These are phyloP conservation scores for Cabera pusaria DNA, from an alignment of 2,888 invertebrate genomes.

Conservation along the genomic window DNA sequence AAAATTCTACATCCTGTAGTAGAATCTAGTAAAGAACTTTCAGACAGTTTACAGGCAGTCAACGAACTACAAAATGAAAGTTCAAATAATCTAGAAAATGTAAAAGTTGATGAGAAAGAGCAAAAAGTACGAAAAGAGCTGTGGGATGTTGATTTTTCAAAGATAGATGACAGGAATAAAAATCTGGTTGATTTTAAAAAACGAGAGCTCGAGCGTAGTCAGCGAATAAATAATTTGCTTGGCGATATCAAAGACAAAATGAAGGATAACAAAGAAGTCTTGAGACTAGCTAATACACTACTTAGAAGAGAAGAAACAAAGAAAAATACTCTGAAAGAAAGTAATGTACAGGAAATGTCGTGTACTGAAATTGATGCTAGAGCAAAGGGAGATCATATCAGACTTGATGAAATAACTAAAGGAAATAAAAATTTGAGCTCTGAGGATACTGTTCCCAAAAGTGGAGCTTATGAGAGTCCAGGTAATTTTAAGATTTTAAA, in stretches of 20 bases:
- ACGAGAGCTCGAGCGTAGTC: constrained; percentile 53
- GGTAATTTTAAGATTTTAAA: not conserved
- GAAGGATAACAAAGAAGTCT: constrained; percentile 73
- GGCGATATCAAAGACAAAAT: constrained; percentile 69
- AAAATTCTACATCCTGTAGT: constrained; percentile 59
- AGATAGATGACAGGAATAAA: constrained; percentile 43
- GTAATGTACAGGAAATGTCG: constrained; percentile 37
- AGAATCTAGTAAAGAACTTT: constrained; percentile 23
- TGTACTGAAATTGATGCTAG: constrained; percentile 43
- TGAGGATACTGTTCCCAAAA: too few relatives aligned
- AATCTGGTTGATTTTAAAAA: constrained; percentile 46
- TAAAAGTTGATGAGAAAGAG: constrained; percentile 23
- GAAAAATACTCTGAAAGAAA: constrained; percentile 39
- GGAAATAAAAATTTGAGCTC: constrained; percentile 1
- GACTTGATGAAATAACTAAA: constrained; percentile 17
- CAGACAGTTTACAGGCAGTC: constrained; percentile 16
- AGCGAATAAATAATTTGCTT: constrained; percentile 63
- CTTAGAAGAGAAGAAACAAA: constrained; percentile 57
- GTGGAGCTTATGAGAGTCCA: too few relatives aligned
- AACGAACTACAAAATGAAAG: constrained; percentile 16
- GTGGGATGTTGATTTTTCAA: constrained; percentile 53
- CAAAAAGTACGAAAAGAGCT: constrained; percentile 51
- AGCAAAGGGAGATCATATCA: constrained; percentile 58
- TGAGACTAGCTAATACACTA: constrained; percentile 64
- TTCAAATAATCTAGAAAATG: constrained; percentile 1